Conservation (phyloP, 92 coral and sea anemone genomes). For the Paragorgia papillata region DNA sequence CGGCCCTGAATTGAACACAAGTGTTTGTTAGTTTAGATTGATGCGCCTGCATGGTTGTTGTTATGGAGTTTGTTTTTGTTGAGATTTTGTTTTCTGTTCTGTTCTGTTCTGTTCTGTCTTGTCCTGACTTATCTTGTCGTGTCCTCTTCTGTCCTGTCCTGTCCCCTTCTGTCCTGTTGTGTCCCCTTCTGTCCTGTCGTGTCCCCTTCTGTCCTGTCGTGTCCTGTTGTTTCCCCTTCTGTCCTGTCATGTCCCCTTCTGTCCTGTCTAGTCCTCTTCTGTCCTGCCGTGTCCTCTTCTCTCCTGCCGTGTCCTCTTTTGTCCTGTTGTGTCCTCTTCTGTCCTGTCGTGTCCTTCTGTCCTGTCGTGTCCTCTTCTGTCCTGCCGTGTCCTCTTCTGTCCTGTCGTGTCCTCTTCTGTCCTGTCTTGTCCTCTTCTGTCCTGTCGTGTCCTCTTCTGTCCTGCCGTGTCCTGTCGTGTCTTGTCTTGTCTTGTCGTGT, state of each 20-base stretch:
- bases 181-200: not conserved
- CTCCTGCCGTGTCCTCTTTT: not conserved
- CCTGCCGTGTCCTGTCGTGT: not conserved
- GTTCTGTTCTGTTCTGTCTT: not conserved
- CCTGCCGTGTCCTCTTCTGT: not conserved
- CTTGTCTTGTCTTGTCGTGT: not conserved
- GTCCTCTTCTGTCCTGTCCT: not conserved
- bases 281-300: not conserved
- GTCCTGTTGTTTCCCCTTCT: not conserved
- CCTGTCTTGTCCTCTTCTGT: not conserved
- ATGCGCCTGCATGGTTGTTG: not conserved
- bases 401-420: not conserved
- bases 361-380: not conserved
- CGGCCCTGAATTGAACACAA: conserved; percentile 20
- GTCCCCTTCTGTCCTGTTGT: not conserved
- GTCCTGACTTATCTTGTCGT: not conserved
- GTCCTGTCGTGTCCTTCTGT: not conserved
- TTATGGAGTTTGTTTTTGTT: not conserved
- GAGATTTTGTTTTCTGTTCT: not conserved
- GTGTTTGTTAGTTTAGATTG: not conserved
- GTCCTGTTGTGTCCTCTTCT: not conserved
- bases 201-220: not conserved
- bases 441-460: not conserved
- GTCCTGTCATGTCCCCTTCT: not conserved
- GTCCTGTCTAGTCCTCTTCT: not conserved